phyloP scores from a whole-genome alignment of 2,113 vertebrate species.

The Microtus richardsoni region DNA sequence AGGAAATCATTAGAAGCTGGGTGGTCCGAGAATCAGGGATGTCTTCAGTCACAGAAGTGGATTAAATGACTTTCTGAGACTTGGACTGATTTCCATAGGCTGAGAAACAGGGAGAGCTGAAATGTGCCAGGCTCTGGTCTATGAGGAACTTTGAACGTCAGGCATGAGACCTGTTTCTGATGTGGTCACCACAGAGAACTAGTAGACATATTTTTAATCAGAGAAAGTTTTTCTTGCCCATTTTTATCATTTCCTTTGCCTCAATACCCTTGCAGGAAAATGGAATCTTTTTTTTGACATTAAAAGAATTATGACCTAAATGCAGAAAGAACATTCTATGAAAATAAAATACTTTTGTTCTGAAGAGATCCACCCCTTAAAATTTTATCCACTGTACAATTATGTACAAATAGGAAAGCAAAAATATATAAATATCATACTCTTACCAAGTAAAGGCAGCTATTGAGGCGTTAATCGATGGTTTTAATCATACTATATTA shows the following conservation, averaged over 20 bases:
- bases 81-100: neutral
- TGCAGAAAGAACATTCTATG: slow-evolving; percentile 13
- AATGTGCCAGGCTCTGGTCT: neutral
- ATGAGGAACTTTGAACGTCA: neutral
- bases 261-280: neutral
- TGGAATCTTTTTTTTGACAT: slow-evolving; percentile 6
- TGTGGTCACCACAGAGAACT: neutral
- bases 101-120: slow-evolving; percentile 4
- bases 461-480: neutral
- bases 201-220: neutral
- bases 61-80: neutral
- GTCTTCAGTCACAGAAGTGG: neutral
- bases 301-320: slow-evolving; percentile 45
- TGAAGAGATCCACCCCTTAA: slow-evolving; percentile 10
- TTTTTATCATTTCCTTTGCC: neutral
- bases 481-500: neutral
- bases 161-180: neutral
- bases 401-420: slow-evolving; percentile 12
- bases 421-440: neutral
- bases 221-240: neutral
- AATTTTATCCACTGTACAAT: neutral
- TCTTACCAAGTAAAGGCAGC: neutral
- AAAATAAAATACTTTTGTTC: slow-evolving; percentile 46
- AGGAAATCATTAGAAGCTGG: neutral
- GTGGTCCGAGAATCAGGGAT: neutral